Base-by-base conservation (phyloP, 1,140 invertebrate species). In the Panulirus ornatus region DNA sequence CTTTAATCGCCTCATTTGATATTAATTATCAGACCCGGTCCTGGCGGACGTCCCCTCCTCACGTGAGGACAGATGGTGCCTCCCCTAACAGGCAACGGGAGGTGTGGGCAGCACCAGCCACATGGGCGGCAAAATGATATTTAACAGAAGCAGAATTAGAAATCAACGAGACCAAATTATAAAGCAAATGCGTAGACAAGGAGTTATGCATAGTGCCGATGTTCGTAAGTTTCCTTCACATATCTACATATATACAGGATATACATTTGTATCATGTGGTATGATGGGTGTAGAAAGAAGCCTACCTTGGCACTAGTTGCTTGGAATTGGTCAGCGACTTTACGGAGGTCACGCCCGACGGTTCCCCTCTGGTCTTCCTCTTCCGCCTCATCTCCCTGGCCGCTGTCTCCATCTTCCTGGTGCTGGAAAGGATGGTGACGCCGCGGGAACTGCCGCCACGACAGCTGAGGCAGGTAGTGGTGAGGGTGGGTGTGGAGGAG, bases 291-390 rank as follows among this genome's bases (percentile, higher is more conserved):
- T 47, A 47, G 44, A 6, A 14, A 47, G 14, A 75, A 6, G 75
- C 81, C 54, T 73, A 89, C 88, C 76, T 75, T 83, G 40, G 58
- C 70, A 36, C n/a, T 75, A 44, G 83, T 73, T 3, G 30, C 19
- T 54, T 83, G 66, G 58, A 89, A 89, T 34, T 89, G 42, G 47
- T 89, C 88, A 38, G 79, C 88, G 9, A 89, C 42, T 70, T 58
- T 83, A 9, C 88, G 42, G 30, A 89, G 70, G 16, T 89, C 79
- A 9, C 66, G 40, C 19, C 88, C 88, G 19, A 81, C 44, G 1
- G 27, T 44, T 2, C 79, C 34, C 44, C 79, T 75, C 42, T 36
- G 38, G 22, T 58, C 47, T 19, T 63, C 22, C 42, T 42, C 63
- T 38, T 42, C 63, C 19, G 2, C n/a, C 38, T 38, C 36, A 11